Evolutionary conservation across 2,888 invertebrate species (phyloP).

Genomic region (Acanthopleura granulata): DNA sequence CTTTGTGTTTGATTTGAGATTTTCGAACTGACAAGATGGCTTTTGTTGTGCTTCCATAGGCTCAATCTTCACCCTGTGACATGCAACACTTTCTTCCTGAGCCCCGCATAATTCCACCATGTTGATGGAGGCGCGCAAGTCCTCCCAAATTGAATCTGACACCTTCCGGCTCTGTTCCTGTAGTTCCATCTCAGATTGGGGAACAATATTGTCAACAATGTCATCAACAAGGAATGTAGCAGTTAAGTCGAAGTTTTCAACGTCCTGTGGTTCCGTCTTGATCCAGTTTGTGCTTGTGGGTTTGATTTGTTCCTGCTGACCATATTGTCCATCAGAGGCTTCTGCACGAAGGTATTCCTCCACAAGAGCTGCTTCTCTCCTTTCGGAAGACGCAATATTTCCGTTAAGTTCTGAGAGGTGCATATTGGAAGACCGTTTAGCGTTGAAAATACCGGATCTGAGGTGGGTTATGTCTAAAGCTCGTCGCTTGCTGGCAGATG

Average conservation of each 20-base stretch:
- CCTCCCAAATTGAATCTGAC: constrained; percentile 59
- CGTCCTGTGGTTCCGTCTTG: constrained; percentile 3
- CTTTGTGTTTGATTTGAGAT: neutral
- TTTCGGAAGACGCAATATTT: neutral
- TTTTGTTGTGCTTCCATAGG: constrained; percentile 23
- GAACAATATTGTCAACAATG: constrained; percentile 6
- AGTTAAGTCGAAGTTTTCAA: constrained; percentile 12
- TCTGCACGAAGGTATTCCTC: neutral
- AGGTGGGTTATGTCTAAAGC: neutral
- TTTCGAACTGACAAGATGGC: constrained; percentile 50
- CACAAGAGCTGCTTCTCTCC: neutral
- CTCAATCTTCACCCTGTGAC: constrained; percentile 7
- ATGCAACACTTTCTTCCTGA: neutral
- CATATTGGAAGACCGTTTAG: neutral
- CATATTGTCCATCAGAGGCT: neutral
- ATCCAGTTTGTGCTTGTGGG: neutral
- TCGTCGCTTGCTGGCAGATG: neutral
- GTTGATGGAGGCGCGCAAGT: constrained; percentile 56
- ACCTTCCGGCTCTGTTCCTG: constrained; percentile 31
- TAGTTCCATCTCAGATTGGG: constrained; percentile 19
- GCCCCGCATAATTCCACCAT: constrained; percentile 35
- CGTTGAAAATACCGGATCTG: neutral
- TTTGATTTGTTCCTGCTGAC: neutral
- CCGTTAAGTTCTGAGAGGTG: neutral
- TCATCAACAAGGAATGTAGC: constrained; percentile 10